A percentile compares a stretch with the other conserved stretches of the same genome.
Conservation (phyloP, 2,113 vertebrate genomes). For the Chaenogobius annularis region DNA sequence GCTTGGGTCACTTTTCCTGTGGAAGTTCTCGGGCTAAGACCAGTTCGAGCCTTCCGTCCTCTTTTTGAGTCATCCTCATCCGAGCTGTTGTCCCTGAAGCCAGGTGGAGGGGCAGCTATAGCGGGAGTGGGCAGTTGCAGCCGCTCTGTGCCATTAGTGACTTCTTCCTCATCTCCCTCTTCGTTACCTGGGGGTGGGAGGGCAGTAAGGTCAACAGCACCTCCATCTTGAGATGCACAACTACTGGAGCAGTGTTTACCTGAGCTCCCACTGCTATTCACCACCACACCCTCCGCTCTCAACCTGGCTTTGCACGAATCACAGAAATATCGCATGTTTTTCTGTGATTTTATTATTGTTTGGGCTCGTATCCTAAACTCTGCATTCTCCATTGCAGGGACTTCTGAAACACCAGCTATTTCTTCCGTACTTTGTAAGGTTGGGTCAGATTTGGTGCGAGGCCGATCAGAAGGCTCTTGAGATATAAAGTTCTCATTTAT, state of each 20-base stretch:
- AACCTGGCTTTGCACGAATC: conserved; percentile 92
- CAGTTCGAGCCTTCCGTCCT: conserved; percentile 66
- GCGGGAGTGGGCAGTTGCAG: conserved; percentile 83
- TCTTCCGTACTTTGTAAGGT: conserved; percentile 88
- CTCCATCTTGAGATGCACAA: conserved; percentile 84
- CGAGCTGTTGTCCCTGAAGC: conserved; percentile 96
- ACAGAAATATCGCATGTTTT: conserved; percentile 83
- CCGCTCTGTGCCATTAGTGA: conserved; percentile 70
- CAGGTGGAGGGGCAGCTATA: conserved; percentile 92
- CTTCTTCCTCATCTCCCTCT: conserved; percentile 79
- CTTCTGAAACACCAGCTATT: conserved; percentile 70
- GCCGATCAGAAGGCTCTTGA: conserved; percentile 81
- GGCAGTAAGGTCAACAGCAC: conserved; percentile 89
- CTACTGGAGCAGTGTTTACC: conserved; percentile 73
- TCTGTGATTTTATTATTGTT: conserved; percentile 84
- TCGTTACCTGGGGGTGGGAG: conserved; percentile 92
- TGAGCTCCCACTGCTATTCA: conserved; percentile 58
- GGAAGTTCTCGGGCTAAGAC: conserved; percentile 16
- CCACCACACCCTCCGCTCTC: conserved; percentile 71
- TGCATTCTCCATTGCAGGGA: conserved; percentile 71
- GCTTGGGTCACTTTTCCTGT: conserved; percentile 58
- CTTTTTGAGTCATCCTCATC: conserved; percentile 94
- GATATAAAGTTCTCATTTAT: conserved; percentile 96
- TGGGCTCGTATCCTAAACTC: conserved; percentile 84
- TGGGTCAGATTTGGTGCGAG: conserved; percentile 95